Base-by-base conservation (phyloP, 2,888 invertebrate species). In the Autographa gamma region DNA sequence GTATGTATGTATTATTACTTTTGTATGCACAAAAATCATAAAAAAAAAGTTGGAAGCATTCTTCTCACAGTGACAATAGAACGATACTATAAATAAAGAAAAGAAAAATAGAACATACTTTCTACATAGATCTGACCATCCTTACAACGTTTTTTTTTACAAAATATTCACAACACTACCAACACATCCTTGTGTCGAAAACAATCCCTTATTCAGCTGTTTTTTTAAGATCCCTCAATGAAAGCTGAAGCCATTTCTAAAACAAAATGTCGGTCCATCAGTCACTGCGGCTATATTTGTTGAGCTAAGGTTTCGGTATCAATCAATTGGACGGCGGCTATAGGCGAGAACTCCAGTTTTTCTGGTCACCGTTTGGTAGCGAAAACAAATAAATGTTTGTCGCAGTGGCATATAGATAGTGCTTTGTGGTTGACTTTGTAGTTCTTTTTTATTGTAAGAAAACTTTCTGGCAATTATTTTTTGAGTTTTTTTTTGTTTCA, bases 241-340 rank as follows among this genome's bases (percentile, higher is more conserved):
- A 48, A 18, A 54, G 38, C 65, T 18, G 48, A 48, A 74, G 54
- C 0, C 14, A 54, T 75, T 38, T 38, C 56, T 19, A 56, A 25
- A 63, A 38, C n/a, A 18, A 38, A 54, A 60, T 62, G 62, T 16
- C 0, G 43, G 38, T 58, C 34, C 60, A 77, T 77, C 63, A 52
- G 19, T 75, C 73, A 75, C 56, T 38, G 54, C 2, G 7, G 13
- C 54, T 5, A 11, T 38, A 38, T 38, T 38, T 38, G 11, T 9
- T 63, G 32, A 72, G 43, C 31, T 61, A 63, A 43, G 60, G 16
- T 63, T 34, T 54, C 56, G 56, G 9, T 52, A 72, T 67, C 66
- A 73, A 67, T 73, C 48, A 48, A 48, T 48, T 48, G 48, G 48
- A n/a, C 48, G 48, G n/a, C 48, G 7, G 7, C n/a, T 11, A 38